Conservation (phyloP, 2,113 vertebrate genomes). For the Noturus placidus region DNA sequence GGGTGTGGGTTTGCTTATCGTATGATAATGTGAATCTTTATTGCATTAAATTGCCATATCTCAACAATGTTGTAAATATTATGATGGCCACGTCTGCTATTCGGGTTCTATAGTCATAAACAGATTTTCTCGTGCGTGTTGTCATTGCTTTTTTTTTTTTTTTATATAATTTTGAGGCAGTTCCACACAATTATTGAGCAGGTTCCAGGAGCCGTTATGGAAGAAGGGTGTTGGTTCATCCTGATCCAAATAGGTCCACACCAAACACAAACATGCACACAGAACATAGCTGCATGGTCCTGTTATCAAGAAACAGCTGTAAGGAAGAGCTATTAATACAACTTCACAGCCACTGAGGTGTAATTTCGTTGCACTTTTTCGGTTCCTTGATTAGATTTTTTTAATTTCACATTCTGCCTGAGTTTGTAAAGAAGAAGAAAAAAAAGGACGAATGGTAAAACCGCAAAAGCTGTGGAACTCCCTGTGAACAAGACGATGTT, state of each 20-base stretch:
- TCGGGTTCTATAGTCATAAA: slow-evolving; percentile 36
- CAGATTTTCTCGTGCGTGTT: slow-evolving; percentile 31
- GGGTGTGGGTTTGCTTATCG: slow-evolving; percentile 47
- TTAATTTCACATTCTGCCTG: slow-evolving; percentile 25
- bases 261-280: slow-evolving; percentile 3
- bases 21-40: slow-evolving; percentile 45
- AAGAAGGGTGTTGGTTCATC: slow-evolving; percentile 42
- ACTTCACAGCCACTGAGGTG: slow-evolving; percentile 31
- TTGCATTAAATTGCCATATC: slow-evolving; percentile 40
- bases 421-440: slow-evolving; percentile 38
- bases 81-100: slow-evolving; percentile 29
- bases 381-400: slow-evolving; percentile 35
- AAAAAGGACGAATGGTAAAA: slow-evolving; percentile 43
- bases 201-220: slow-evolving; percentile 45
- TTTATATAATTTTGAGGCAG: background rate
- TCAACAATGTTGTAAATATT: slow-evolving; percentile 48
- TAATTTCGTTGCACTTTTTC: slow-evolving; percentile 14
- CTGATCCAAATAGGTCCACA: slow-evolving; percentile 33
- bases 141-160: slow-evolving; percentile 32
- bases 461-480: slow-evolving; percentile 45
- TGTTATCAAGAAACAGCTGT: slow-evolving; percentile 21
- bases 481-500: slow-evolving; percentile 54
- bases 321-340: slow-evolving; percentile 37
- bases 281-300: background rate
- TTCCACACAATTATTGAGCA: slow-evolving; percentile 43